These are phyloP conservation scores for Sebastes taczanowskii DNA, from an alignment of 2,797 vertebrate genomes.

Conservation along the genomic window DNA sequence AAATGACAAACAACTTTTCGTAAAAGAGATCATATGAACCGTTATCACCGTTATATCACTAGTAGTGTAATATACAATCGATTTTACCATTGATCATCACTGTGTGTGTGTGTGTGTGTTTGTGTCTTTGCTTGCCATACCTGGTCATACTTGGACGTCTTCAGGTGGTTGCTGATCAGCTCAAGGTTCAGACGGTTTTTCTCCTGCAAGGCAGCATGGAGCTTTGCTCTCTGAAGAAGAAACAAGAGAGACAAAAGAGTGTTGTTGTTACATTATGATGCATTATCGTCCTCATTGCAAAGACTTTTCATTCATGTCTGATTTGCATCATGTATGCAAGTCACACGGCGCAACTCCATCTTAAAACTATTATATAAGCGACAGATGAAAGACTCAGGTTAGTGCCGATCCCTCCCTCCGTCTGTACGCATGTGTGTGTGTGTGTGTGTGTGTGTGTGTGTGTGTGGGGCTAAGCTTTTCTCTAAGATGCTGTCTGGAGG, in stretches of 20 bases:
- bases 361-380: conserved; percentile 61
- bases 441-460: not conserved
- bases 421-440: conserved; percentile 8
- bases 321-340: conserved; percentile 32
- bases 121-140: conserved; percentile 63
- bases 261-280: conserved; percentile 9
- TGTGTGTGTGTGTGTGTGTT: conserved; percentile 1
- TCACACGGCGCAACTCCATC: conserved; percentile 30
- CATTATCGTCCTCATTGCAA: conserved; percentile 2
- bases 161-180: conserved; percentile 76
- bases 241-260: not conserved
- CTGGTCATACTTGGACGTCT: conserved; percentile 83
- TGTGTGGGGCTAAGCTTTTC: conserved; percentile 42
- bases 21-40: too few species aligned
- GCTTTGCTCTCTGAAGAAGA: conserved; percentile 82
- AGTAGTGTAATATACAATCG: conserved; percentile 1
- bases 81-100: not conserved
- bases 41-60: not conserved
- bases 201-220: conserved; percentile 82
- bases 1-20: too few species aligned
- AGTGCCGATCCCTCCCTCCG: conserved; percentile 30
- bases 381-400: conserved; percentile 67
- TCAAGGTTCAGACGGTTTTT: conserved; percentile 80
- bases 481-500: conserved; percentile 62
- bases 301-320: not conserved